phyloP scores from a whole-genome alignment of 2,113 vertebrate species.

The Tupaia tana region DNA sequence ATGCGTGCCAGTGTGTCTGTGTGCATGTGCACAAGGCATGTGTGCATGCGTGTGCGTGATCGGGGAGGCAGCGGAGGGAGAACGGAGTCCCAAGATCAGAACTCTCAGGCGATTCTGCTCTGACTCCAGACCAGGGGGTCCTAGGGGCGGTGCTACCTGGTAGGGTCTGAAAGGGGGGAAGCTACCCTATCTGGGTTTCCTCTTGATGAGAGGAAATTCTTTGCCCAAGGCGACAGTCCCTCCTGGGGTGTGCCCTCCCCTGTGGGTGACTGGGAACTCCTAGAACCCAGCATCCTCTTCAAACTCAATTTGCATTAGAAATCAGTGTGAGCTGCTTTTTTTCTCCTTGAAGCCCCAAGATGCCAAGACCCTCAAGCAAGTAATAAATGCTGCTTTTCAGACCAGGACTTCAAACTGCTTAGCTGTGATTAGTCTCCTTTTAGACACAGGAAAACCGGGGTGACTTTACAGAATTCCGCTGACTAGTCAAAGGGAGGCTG shows the following conservation, averaged over 20 bases:
- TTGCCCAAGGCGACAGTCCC: slow-evolving; percentile 39
- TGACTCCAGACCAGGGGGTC: neutral
- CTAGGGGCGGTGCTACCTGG: neutral
- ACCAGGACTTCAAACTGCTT: slow-evolving; percentile 43
- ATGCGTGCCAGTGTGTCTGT: too few species aligned
- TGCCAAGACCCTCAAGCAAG: neutral
- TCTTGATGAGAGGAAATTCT: slow-evolving; percentile 61
- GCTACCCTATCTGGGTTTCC: slow-evolving; percentile 54
- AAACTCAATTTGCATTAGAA: slow-evolving; percentile 74
- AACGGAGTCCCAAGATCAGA: neutral
- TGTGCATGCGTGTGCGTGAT: accelerated
- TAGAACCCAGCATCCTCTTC: slow-evolving; percentile 27
- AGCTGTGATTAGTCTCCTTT: slow-evolving; percentile 62
- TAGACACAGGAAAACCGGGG: slow-evolving; percentile 39
- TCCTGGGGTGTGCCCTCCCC: slow-evolving; percentile 34
- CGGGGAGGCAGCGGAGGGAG: accelerated
- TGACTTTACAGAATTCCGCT: slow-evolving; percentile 52
- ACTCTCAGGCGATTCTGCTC: neutral
- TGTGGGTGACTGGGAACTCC: slow-evolving; percentile 13
- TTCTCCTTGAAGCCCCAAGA: neutral
- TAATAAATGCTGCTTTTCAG: slow-evolving; percentile 69
- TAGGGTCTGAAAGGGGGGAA: neutral
- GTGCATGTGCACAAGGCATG: accelerated
- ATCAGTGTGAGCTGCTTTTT: slow-evolving; percentile 11
- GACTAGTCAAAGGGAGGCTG: slow-evolving; percentile 57